Evolutionary conservation across 2,888 invertebrate species (phyloP), one percentile per base, ranked within the genome.

Genomic region (Gymnocheta viridis): DNA sequence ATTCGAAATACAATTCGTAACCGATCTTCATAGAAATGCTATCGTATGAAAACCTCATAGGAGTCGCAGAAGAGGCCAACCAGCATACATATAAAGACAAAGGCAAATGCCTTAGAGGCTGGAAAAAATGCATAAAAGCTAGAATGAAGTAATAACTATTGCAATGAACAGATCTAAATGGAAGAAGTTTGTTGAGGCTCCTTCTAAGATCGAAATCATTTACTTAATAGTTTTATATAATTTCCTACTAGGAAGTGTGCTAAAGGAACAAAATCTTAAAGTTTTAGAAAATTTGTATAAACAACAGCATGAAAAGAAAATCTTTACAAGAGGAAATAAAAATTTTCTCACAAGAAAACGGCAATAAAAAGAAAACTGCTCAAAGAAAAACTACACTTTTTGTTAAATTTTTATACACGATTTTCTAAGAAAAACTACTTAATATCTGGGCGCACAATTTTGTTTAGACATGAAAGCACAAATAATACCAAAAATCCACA

Each of bases 331-430:
- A 60, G 24, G 60, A 60, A 70, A 38, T 70, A 6, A n/a, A 44
- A 29, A 22, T 29, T 56, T 29, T 56, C 9, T 19, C 22, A 44
- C 41, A 19, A 22, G n/a, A 58, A 47, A 56, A 54, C 22, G 0
- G 3, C 10, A 64, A 58, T 4, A 4, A 66, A 67, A 14, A 58
- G 35, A 49, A 58, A 49, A 38, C 12, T 47, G 27, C 44, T 77
- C 19, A 27, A 58, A 66, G 32, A 47, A 49, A 35, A 51, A 49
- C 64, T 66, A 56, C 35, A 72, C 12, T 44, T 47, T 69, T 62
- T 69, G 19, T 47, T 49, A 47, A 44, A 62, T 19, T 67, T 56
- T 27, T 29, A 29, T n/a, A 22, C 19, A 38, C 14, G 60, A 22
- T 7, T 38, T 67, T 49, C 14, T 38, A 10, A 47, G n/a, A 32